Conservation (phyloP, 2,888 invertebrate genomes). For the Hipparchia semele region DNA sequence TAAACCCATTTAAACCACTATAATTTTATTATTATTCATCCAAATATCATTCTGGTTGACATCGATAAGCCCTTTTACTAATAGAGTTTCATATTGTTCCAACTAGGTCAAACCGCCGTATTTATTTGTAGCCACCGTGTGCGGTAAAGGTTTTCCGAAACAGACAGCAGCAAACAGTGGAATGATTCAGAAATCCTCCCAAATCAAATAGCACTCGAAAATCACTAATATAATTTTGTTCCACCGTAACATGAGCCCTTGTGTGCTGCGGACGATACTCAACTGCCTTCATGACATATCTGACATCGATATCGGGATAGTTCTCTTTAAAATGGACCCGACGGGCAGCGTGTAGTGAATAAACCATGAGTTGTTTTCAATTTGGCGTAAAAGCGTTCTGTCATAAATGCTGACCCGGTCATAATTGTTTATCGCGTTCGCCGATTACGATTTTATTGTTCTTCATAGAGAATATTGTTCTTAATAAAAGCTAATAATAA, state of each 20-base stretch:
- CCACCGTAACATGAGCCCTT: slow-evolving; percentile 22
- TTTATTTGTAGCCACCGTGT: not conserved
- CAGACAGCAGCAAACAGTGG: slow-evolving; percentile 7
- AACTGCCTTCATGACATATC: slow-evolving; percentile 31
- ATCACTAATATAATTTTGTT: slow-evolving; percentile 22
- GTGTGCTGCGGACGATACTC: slow-evolving; percentile 17
- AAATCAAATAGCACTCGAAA: slow-evolving; percentile 37
- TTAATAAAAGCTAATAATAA: not conserved
- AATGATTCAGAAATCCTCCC: slow-evolving; percentile 31
- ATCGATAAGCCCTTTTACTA: not conserved
- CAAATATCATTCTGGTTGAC: not conserved
- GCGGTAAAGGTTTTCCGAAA: not conserved
- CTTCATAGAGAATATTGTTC: not conserved
- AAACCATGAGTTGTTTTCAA: slow-evolving; percentile 82
- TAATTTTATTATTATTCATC: not conserved
- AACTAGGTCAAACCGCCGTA: not conserved
- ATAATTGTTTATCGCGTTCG: slow-evolving; percentile 58
- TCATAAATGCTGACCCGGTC: slow-evolving; percentile 70
- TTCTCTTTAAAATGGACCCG: slow-evolving; percentile 58
- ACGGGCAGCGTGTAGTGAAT: slow-evolving; percentile 69
- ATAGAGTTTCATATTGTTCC: not conserved
- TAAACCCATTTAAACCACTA: too few relatives aligned
- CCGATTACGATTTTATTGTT: slow-evolving; percentile 21
- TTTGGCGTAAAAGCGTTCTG: slow-evolving; percentile 79
- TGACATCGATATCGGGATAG: slow-evolving; percentile 53